Conservation (phyloP, 2,888 invertebrate species). For the Sinhomidia bicolor region DNA sequence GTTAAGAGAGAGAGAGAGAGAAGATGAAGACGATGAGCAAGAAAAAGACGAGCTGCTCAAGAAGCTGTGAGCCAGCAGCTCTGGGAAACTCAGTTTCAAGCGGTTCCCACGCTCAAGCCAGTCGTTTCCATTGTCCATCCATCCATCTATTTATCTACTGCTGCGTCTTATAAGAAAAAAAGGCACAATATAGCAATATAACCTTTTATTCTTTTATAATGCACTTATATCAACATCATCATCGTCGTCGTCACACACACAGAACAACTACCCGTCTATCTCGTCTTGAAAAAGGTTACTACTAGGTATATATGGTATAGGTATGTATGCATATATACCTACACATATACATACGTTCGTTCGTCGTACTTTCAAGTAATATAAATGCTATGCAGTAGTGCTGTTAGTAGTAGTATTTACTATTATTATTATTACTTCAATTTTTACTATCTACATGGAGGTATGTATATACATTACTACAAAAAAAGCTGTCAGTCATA, state of each 20-base stretch:
- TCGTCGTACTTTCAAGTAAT: neutral
- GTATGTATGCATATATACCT: too few relatives aligned
- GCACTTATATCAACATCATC: slow-evolving; percentile 40
- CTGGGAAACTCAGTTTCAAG: slow-evolving; percentile 77
- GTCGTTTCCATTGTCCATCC: slow-evolving; percentile 73
- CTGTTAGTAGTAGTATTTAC: neutral
- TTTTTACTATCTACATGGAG: neutral
- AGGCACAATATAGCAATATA: slow-evolving; percentile 26
- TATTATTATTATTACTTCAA: slow-evolving; percentile 1
- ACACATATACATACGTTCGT: neutral
- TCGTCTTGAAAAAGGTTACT: slow-evolving; percentile 54
- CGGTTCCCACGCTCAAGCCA: slow-evolving; percentile 78
- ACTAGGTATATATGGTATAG: too few relatives aligned
- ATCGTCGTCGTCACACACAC: neutral
- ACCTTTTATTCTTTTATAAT: slow-evolving; percentile 39
- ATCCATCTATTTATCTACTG: slow-evolving; percentile 65
- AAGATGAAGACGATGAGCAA: slow-evolving; percentile 65
- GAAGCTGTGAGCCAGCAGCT: slow-evolving; percentile 75
- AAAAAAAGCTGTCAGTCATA: slow-evolving; percentile 49
- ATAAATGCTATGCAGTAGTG: neutral
- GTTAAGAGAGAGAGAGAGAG: slow-evolving; percentile 33
- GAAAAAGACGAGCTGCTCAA: slow-evolving; percentile 71
- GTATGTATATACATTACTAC: neutral
- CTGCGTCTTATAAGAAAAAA: slow-evolving; percentile 59
- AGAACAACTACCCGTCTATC: slow-evolving; percentile 64